phyloP scores from a whole-genome alignment of 2,113 vertebrate genomes.

The mouse (Mus musculus) region GRCm39 chr16:78249501-78250000 shows the following conservation, averaged over 20 bases:
- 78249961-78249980: not conserved
- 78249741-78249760: not conserved
- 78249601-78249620: not conserved
- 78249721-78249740: constrained; percentile 36
- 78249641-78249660: not conserved
- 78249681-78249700: not conserved
- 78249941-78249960: not conserved
- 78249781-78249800: not conserved
- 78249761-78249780: constrained; percentile 16
- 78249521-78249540: not conserved
- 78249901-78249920: not conserved
- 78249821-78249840: not conserved
- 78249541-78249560: not conserved
- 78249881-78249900: not conserved
- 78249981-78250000: not conserved
- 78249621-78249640: not conserved
- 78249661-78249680: not conserved
- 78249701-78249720: not conserved
- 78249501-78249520: constrained; percentile 1
- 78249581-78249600: not conserved
- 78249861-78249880: not conserved
- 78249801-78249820: not conserved
- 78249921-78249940: not conserved
- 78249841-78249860: not conserved
- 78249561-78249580: not conserved